Evolutionary conservation across 2,888 invertebrate genomes (phyloP), one percentile per base, ranked within the genome.

Genomic region (Oegoconia quadripuncta): DNA sequence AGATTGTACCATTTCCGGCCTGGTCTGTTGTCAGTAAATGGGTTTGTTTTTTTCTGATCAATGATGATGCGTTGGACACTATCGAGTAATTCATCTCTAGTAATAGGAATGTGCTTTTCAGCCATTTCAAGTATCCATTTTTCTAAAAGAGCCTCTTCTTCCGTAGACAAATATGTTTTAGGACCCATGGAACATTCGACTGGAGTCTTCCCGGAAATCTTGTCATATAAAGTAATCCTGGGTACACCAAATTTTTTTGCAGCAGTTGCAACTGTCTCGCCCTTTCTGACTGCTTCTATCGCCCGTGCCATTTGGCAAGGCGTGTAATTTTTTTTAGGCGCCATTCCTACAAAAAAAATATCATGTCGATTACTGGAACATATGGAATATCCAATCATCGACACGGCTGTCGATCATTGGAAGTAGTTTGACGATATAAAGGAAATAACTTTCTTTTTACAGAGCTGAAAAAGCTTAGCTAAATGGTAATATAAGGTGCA

Each of bases 171-270:
- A 23, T 41, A 25, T n/a, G 55, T 50, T 17, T 34, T 18, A 28
- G 49, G 53, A 18, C 55, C 59, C 42, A 50, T 46, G 16, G 36
- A 37, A 40, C 50, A 47, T 12, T 18, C 29, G 1, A 34, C 20
- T 20, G 45, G 47, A 34, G 34, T 50, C 18, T 44, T 47, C 11
- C 41, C 43, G 3, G 42, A 16, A 1, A 37, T 26, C 30, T 42
- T 47, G 28, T 47, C 36, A 15, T 25, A 22, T 25, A 47, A 25
- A 9, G 46, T 47, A 23, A 44, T 44, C 23, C 41, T 35, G 6
- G 47, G 47, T 3, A 47, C 44, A 5, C 41, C 41, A 35, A 20
- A 45, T 16, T 26, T 41, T 33, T 34, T 39, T n/a, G 47, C 45
- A 4, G 45, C 47, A n/a, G 18, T 22, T 2, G 41, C 37, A 22